Conservation (phyloP, 2,797 vertebrate species). For the Falco naumanni region DNA sequence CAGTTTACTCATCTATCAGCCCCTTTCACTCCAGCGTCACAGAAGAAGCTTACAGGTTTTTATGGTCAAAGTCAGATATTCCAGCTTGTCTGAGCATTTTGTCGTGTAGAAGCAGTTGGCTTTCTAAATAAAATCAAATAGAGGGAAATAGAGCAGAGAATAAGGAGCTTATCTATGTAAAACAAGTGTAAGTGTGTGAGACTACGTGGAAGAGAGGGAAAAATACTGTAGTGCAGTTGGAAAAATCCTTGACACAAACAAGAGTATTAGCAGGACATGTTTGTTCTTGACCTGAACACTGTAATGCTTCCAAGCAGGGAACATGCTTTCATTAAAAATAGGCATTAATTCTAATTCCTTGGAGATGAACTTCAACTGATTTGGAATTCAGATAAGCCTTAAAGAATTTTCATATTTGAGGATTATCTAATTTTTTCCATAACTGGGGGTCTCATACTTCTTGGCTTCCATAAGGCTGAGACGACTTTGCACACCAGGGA, state of each 20-base stretch:
- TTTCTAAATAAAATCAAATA: conserved; percentile 4
- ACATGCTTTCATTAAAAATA: conserved; percentile 34
- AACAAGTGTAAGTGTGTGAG: background rate
- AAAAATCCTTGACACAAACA: conserved; percentile 44
- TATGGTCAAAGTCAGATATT: background rate
- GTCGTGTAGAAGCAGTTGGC: background rate
- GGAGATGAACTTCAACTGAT: conserved; percentile 27
- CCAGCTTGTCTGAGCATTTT: conserved; percentile 6
- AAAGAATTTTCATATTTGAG: conserved; percentile 55
- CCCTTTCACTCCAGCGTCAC: background rate
- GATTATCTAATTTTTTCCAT: conserved; percentile 56
- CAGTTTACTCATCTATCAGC: background rate
- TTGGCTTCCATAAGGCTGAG: background rate
- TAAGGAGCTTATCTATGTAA: conserved; percentile 13
- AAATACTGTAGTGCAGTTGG: background rate
- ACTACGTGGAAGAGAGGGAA: background rate
- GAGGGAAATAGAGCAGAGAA: background rate
- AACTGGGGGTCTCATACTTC: background rate
- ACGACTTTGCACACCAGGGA: background rate
- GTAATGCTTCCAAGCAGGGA: conserved; percentile 31
- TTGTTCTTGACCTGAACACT: conserved; percentile 43
- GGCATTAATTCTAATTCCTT: conserved; percentile 53
- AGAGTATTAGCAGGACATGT: conserved; percentile 40
- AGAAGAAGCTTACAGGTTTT: conserved; percentile 10
- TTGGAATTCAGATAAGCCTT: conserved; percentile 66